Evolutionary conservation across 1,140 invertebrate genomes (phyloP).

Genomic region (Philopotamus ludificatus): DNA sequence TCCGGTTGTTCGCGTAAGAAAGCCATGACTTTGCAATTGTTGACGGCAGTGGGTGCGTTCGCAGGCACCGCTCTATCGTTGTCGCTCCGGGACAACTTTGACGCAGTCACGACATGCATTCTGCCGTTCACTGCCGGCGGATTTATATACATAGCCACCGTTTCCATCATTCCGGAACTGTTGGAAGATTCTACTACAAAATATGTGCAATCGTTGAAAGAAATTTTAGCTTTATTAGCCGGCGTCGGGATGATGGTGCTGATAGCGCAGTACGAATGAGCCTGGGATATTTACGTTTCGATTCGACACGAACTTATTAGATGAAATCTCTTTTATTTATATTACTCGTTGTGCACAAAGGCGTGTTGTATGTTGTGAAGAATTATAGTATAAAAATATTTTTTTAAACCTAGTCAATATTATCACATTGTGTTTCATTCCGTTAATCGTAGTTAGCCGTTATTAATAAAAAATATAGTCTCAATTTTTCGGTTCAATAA

Average conservation of each 20-base stretch:
- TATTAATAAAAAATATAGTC: too few species aligned
- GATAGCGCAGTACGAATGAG: conserved; percentile 80
- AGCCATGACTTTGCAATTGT: conserved; percentile 88
- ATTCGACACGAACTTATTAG: too few species aligned
- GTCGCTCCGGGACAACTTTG: conserved; percentile 69
- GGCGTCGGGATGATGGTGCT: conserved; percentile 93
- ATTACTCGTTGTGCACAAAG: too few species aligned
- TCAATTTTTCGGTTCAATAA: too few species aligned
- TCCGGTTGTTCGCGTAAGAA: conserved; percentile 87
- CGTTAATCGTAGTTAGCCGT: too few species aligned
- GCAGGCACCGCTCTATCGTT: conserved; percentile 87
- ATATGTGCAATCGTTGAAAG: conserved; percentile 81
- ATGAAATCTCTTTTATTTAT: too few species aligned
- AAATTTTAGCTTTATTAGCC: conserved; percentile 77
- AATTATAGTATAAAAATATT: too few species aligned
- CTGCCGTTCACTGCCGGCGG: conserved; percentile 96
- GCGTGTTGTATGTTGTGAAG: too few species aligned
- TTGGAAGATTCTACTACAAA: conserved; percentile 73
- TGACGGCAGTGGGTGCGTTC: conserved; percentile 92
- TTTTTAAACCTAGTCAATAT: too few species aligned
- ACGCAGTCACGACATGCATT: conserved; percentile 78
- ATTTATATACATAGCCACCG: conserved; percentile 97
- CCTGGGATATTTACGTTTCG: background rate
- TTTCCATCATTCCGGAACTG: conserved; percentile 93
- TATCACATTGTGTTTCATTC: too few species aligned